These are phyloP conservation scores for Dasysyrphus albostriatus DNA, from an alignment of 2,888 invertebrate genomes.

Conservation along the genomic window DNA sequence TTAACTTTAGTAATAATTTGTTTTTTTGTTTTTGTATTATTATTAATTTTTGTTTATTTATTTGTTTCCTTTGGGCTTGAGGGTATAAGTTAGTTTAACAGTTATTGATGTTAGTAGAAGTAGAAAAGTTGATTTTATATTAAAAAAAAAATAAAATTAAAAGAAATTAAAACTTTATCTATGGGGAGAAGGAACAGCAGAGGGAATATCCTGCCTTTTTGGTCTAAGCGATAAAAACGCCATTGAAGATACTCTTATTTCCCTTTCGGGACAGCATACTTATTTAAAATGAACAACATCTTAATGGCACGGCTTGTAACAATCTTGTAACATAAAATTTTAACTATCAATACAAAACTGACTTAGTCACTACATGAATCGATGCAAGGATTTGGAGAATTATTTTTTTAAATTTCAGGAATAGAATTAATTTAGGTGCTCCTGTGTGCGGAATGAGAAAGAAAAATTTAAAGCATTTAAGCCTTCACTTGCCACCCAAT, in stretches of 20 bases:
- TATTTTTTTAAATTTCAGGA: background rate
- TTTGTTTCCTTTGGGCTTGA: constrained; percentile 56
- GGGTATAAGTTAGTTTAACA: constrained; percentile 43
- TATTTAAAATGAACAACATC: constrained; percentile 3
- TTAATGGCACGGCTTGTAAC: too few relatives aligned
- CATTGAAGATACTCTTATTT: background rate
- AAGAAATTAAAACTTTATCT: constrained; percentile 20
- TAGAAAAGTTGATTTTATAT: constrained; percentile 58
- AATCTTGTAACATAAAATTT: background rate
- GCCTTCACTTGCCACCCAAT: too few relatives aligned
- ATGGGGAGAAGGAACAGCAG: constrained; percentile 18
- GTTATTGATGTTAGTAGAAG: constrained; percentile 47
- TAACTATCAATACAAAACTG: background rate
- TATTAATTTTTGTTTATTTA: constrained; percentile 28
- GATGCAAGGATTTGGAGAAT: background rate
- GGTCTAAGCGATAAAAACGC: constrained; percentile 39
- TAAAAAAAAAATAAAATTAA: constrained; percentile 15
- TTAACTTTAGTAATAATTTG: constrained; percentile 50
- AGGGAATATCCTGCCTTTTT: constrained; percentile 51
- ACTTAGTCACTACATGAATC: background rate
- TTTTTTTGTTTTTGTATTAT: background rate
- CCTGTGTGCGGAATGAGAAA: background rate
- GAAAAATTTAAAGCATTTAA: too few relatives aligned
- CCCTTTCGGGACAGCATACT: background rate
- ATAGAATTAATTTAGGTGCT: background rate